Base-by-base conservation (phyloP, 2,888 invertebrate species). In the Epirrita christyi region DNA sequence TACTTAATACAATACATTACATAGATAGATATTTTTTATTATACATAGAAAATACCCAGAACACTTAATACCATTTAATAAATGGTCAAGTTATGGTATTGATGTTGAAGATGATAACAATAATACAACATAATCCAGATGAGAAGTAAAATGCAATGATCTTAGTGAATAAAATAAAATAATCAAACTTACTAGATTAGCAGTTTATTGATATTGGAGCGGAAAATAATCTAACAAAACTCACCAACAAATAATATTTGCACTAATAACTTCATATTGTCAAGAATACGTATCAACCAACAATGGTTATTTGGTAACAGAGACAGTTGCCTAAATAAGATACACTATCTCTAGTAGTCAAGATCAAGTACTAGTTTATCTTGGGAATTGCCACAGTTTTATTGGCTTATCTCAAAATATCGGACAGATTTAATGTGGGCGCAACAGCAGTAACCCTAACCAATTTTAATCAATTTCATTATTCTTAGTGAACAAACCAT, bases 321-420 rank as follows among this genome's bases (percentile, higher is more conserved):
- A 58, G 51, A 52, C 52, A 36, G 47, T 52, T 55, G 57, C 45
- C 49, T 59, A 58, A 61, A 66, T 71, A 71, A 68, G 63, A 70
- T 71, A 66, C 32, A 66, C 68, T 80, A 83, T 83, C 83, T 72
- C 14, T 51, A 52, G 48, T 58, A 67, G 58, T 70, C 69, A 72
- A 75, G 75, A 78, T 78, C 75, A 72, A 66, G 62, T 9, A 32
- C 21, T 63, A 65, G 66, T 48, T 72, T 80, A 79, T 81, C 77
- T 70, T 42, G 63, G 70, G 65, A 66, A 70, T 69, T 71, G 62
- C 70, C 67, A 55, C 60, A 67, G 48, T 51, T 63, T 42, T 45
- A 21, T 34, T 10, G 5, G 27, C 54, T 67, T 66, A 70, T 70
- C 63, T 55, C 6, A 44, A 14, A 44, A 32, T 44, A 44, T 38